A percentile compares a stretch with the other conserved stretches of the same genome.
These are phyloP conservation scores for Scolanthus callimorphus DNA, from an alignment of 92 coral and sea anemone species.

Conservation along the genomic window DNA sequence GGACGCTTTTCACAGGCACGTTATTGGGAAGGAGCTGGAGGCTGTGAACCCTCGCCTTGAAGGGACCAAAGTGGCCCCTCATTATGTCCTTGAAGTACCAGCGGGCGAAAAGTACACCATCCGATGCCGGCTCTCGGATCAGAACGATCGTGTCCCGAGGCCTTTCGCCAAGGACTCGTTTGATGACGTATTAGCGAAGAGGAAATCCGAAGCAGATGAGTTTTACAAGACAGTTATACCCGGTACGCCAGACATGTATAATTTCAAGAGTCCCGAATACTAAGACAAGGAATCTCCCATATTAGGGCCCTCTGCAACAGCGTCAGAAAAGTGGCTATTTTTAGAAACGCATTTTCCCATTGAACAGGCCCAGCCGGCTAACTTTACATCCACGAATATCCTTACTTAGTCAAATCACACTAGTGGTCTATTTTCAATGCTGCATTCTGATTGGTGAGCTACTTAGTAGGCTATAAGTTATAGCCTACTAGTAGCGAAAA, in stretches of 20 bases:
- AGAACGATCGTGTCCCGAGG: slow-evolving; percentile 39
- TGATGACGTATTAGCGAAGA: slow-evolving; percentile 40
- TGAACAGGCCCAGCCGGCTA: no score
- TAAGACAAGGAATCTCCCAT: no score
- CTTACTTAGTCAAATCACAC: no score
- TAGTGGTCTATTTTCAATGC: no score
- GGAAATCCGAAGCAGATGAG: slow-evolving; percentile 54
- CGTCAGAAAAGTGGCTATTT: no score
- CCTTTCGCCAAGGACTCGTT: slow-evolving; percentile 67
- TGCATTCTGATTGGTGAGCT: no score
- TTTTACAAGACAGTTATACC: slow-evolving; percentile 66
- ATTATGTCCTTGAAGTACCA: slow-evolving; percentile 55
- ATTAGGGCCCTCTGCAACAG: no score
- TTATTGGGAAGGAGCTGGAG: slow-evolving; percentile 52
- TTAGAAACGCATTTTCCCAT: no score
- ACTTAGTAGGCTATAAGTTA: no score
- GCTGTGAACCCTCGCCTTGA: slow-evolving; percentile 59
- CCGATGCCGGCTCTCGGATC: slow-evolving; percentile 57
- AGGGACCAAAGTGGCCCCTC: slow-evolving; percentile 79
- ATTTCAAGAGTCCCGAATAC: no score
- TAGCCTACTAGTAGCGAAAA: no score
- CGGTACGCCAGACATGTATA: slow-evolving; percentile 27
- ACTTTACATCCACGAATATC: no score
- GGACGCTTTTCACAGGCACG: slow-evolving; percentile 74
- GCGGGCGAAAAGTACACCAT: slow-evolving; percentile 51